These are phyloP conservation scores for Apostichopus japonicus DNA, from an alignment of 35 echinoderm and acorn worm species.

Conservation along the genomic window DNA sequence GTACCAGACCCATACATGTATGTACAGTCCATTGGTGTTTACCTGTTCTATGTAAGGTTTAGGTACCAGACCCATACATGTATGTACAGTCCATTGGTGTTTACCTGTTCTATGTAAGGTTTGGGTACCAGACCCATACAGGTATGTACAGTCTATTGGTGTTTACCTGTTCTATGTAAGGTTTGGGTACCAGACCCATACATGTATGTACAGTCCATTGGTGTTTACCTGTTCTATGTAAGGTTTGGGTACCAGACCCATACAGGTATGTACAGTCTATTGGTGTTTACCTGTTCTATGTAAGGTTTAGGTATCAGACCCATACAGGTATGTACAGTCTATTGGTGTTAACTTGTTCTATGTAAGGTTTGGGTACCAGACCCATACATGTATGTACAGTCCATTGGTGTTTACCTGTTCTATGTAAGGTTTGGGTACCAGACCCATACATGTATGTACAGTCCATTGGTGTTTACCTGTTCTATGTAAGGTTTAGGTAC, in stretches of 20 bases:
- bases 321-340: background rate
- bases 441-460: conserved; percentile 5
- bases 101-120: conserved; percentile 80
- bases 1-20: conserved; percentile 60
- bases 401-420: conserved; percentile 50
- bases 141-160: background rate
- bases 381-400: background rate
- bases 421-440: conserved; percentile 84
- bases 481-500: conserved; percentile 85
- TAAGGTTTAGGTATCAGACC: conserved; percentile 82
- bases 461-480: conserved; percentile 37
- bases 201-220: background rate
- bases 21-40: background rate
- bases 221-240: conserved; percentile 74
- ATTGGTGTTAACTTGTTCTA: conserved; percentile 59
- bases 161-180: conserved; percentile 77
- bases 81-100: background rate
- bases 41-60: conserved; percentile 80
- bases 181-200: conserved; percentile 76
- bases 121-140: conserved; percentile 73
- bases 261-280: background rate
- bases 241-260: conserved; percentile 77
- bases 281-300: conserved; percentile 68
- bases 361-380: conserved; percentile 81
- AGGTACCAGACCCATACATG: conserved; percentile 66